Evolutionary conservation across 2,888 invertebrate species (phyloP).

Genomic region (Norana najaformis): DNA sequence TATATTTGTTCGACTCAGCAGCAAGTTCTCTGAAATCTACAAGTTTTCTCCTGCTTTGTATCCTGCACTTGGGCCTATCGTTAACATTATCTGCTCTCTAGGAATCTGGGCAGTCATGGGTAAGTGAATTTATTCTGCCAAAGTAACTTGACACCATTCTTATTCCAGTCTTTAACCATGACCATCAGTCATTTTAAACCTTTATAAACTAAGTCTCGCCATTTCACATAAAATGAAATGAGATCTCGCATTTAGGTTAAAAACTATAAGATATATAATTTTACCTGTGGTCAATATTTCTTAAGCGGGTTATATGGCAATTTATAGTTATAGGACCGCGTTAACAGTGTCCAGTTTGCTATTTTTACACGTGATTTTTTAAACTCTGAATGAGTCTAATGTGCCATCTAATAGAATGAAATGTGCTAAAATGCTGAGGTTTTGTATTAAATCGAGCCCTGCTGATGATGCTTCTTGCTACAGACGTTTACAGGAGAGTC

Average conservation of each 20-base stretch:
- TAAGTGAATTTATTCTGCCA: not conserved
- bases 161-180: too few relatives aligned
- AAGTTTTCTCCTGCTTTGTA: constrained; percentile 16
- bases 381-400: not conserved
- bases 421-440: not conserved
- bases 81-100: not conserved
- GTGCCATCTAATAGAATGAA: not conserved
- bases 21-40: not conserved
- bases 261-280: too few relatives aligned
- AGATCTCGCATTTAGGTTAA: too few relatives aligned
- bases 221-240: too few relatives aligned
- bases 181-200: too few relatives aligned
- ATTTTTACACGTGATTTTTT: not conserved
- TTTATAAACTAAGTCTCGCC: too few relatives aligned
- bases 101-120: not conserved
- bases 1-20: not conserved
- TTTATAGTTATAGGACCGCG: too few relatives aligned
- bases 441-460: not conserved
- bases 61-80: not conserved
- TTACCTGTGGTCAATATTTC: too few relatives aligned
- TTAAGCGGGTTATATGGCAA: too few relatives aligned
- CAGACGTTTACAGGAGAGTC: not conserved
- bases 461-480: too few relatives aligned
- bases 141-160: too few relatives aligned
- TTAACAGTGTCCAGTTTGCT: too few relatives aligned